A percentile compares a stretch with the other conserved stretches of the same genome.
Conservation (phyloP, 2,113 vertebrate genomes). For the Pseudopipra pipra region DNA sequence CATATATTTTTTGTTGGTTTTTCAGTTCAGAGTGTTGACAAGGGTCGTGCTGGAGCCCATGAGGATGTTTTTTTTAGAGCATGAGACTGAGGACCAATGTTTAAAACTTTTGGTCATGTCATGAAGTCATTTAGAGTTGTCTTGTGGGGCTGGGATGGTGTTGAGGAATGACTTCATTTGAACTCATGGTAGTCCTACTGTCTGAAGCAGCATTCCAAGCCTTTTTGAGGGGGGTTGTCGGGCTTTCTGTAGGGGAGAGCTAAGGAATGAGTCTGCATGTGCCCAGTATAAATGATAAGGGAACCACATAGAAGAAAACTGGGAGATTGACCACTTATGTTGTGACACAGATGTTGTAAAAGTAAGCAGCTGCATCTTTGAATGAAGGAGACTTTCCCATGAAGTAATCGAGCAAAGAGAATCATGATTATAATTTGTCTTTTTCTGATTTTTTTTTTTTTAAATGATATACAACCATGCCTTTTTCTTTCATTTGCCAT, state of each 20-base stretch:
- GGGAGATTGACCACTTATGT: rapidly evolving
- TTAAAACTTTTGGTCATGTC: neutral
- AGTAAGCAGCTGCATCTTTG: neutral
- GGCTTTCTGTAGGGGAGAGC: neutral
- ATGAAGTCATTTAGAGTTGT: neutral
- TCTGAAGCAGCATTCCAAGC: neutral
- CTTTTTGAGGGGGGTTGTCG: neutral
- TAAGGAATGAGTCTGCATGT: neutral
- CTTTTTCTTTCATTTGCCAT: neutral
- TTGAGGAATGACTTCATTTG: neutral
- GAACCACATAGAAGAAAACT: neutral
- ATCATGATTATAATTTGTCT: neutral
- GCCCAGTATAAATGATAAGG: neutral
- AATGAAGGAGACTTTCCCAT: neutral
- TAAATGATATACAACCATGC: neutral
- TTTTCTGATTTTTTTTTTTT: neutral
- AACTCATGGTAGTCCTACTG: neutral
- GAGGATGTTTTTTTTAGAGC: too few relatives aligned
- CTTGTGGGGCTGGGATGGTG: neutral
- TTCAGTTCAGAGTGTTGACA: neutral
- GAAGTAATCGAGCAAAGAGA: neutral
- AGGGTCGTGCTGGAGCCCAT: neutral
- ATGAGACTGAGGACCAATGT: neutral
- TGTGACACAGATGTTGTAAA: neutral
- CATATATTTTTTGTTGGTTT: neutral